phyloP scores from a whole-genome alignment of 64 coral and sea anemone species.

The Stichodactyla mertensii region DNA sequence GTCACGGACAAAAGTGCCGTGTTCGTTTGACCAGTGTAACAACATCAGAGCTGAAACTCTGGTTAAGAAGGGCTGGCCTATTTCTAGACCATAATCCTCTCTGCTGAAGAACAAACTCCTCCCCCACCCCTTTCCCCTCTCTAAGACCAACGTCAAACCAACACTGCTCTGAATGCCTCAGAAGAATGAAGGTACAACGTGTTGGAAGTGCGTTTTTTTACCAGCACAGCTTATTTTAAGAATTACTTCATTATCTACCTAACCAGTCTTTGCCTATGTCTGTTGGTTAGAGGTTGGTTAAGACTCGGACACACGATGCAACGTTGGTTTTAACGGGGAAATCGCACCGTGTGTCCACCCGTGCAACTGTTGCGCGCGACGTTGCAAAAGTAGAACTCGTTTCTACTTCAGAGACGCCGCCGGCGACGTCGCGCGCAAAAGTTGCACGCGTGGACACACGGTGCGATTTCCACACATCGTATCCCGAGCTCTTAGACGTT shows the following conservation, averaged over 20 bases:
- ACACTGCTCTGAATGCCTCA: background rate
- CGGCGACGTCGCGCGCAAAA: no score
- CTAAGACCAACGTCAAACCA: background rate
- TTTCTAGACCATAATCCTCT: no score
- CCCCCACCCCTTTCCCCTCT: background rate
- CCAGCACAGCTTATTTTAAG: constrained; percentile 8
- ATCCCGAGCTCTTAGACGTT: background rate
- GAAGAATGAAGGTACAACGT: background rate
- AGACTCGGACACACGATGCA: no score
- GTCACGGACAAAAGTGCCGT: background rate
- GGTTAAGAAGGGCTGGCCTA: background rate
- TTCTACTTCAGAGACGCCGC: no score
- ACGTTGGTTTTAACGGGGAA: no score
- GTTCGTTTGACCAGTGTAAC: background rate
- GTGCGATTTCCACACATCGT: no score
- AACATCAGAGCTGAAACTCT: background rate
- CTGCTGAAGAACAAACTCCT: background rate
- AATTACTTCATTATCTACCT: background rate
- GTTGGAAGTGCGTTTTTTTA: background rate
- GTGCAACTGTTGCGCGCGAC: no score
- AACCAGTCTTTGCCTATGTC: background rate
- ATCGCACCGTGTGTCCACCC: no score
- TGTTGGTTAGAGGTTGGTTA: constrained; percentile 11
- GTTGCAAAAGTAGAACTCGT: no score
- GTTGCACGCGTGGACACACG: no score